Conservation (phyloP, 1,140 invertebrate species). For the Tetragnatha versicolor region DNA sequence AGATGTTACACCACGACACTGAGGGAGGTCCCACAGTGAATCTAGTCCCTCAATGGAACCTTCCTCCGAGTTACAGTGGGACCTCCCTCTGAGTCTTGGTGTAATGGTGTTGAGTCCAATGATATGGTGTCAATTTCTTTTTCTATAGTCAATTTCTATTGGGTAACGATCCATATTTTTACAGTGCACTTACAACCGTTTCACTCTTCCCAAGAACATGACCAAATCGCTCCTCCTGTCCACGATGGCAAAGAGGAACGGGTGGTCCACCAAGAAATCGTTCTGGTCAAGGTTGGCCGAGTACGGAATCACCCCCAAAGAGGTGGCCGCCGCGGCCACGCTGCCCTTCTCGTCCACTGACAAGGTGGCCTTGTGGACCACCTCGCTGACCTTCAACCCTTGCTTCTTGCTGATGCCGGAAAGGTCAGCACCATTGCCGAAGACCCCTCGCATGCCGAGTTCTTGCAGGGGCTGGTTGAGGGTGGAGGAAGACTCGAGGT, state of each 20-base stretch:
- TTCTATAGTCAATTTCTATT: no score
- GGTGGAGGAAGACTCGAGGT: conserved; percentile 68
- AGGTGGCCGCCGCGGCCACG: conserved; percentile 27
- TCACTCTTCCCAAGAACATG: conserved; percentile 56
- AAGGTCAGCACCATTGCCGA: not conserved
- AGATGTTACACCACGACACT: no score
- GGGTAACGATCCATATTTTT: no score
- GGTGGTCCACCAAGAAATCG: conserved; percentile 66
- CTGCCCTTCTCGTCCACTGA: conserved; percentile 10
- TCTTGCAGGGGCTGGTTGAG: not conserved
- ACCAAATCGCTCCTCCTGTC: conserved; percentile 25
- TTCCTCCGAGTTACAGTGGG: no score
- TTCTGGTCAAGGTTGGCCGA: no score
- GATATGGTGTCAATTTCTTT: no score
- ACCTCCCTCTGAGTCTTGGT: no score
- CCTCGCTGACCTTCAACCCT: not conserved
- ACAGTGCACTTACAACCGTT: no score
- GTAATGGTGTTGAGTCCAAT: no score
- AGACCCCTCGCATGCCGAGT: not conserved
- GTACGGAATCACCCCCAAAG: conserved; percentile 62
- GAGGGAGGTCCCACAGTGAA: no score
- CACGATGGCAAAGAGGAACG: conserved; percentile 58
- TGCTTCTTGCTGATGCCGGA: not conserved
- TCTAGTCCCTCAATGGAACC: no score
- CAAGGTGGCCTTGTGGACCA: conserved; percentile 1